Percentiles rank a stretch among this genome's conserved stretches.
phyloP scores from a whole-genome alignment of 2,113 vertebrate genomes.

The Pseudorhombus dupliciocellatus region DNA sequence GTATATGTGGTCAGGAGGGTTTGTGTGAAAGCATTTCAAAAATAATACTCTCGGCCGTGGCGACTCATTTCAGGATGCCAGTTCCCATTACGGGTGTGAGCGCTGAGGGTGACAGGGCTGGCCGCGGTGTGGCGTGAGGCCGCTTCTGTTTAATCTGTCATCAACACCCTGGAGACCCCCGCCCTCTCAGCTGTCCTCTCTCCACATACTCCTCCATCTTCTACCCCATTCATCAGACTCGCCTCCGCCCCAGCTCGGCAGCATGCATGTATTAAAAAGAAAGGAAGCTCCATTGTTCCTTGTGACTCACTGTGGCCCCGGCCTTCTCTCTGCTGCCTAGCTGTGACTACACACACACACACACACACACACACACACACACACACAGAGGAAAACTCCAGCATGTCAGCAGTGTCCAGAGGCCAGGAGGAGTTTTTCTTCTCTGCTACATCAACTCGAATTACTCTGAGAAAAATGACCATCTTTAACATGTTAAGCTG shows the following conservation, averaged over 20 bases:
- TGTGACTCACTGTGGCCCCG: conserved; percentile 37
- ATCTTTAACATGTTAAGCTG: conserved; percentile 33
- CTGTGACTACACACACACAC: conserved; percentile 1
- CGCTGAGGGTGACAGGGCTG: conserved; percentile 91
- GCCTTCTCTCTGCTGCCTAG: conserved; percentile 15
- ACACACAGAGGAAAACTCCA: background rate
- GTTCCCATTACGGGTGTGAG: conserved; percentile 93
- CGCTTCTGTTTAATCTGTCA: conserved; percentile 99
- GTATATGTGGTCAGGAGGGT: conserved; percentile 90
- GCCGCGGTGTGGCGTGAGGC: conserved; percentile 83
- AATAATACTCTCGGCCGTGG: conserved; percentile 97
- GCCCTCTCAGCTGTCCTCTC: conserved; percentile 61
- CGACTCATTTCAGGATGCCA: conserved; percentile 99
- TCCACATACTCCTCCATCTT: conserved; percentile 60
- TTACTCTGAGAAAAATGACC: conserved; percentile 27
- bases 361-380: background rate
- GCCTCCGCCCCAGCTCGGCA: conserved; percentile 78
- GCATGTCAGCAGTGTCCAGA: conserved; percentile 12
- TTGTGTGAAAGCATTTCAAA: conserved; percentile 99
- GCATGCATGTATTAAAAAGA: conserved; percentile 82
- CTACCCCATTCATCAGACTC: conserved; percentile 89
- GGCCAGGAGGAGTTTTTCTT: conserved; percentile 5
- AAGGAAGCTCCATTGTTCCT: conserved; percentile 63
- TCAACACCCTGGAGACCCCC: conserved; percentile 92
- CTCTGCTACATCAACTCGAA: conserved; percentile 34